A percentile compares a stretch with the other conserved stretches of the same genome.
Conservation (phyloP, 2,797 vertebrate genomes). For the Percopsis omiscomaycus region DNA sequence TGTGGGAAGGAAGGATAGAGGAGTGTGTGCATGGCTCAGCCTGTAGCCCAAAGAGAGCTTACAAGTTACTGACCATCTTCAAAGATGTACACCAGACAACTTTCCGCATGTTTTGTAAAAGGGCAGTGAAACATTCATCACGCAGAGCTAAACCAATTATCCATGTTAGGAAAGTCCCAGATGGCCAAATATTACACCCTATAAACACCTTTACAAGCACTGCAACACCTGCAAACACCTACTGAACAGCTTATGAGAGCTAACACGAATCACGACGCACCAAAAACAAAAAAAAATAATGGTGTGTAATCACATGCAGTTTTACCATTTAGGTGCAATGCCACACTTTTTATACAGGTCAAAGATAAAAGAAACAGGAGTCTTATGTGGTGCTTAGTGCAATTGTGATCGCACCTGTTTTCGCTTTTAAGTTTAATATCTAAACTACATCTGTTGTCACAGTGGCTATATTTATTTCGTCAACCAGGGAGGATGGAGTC, state of each 20-base stretch:
- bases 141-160: conserved; percentile 12
- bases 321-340: neutral
- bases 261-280: conserved; percentile 20
- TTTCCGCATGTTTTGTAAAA: conserved; percentile 25
- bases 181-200: conserved; percentile 32
- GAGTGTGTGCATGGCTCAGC: neutral
- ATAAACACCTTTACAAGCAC: conserved; percentile 2
- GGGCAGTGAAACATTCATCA: conserved; percentile 40
- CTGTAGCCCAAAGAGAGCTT: conserved; percentile 18
- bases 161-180: conserved; percentile 25
- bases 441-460: neutral
- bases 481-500: conserved; percentile 4
- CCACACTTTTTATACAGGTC: neutral
- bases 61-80: conserved; percentile 42
- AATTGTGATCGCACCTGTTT: neutral
- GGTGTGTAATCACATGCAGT: neutral
- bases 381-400: neutral
- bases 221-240: conserved; percentile 46
- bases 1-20: neutral
- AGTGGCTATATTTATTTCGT: neutral
- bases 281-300: neutral
- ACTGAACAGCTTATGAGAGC: conserved; percentile 23
- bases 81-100: conserved; percentile 23
- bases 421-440: neutral
- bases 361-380: too few species aligned